Percentiles rank a stretch among this genome's conserved stretches.
These are phyloP conservation scores for Garra rufa DNA, from an alignment of 2,113 vertebrate genomes.

Conservation along the genomic window DNA sequence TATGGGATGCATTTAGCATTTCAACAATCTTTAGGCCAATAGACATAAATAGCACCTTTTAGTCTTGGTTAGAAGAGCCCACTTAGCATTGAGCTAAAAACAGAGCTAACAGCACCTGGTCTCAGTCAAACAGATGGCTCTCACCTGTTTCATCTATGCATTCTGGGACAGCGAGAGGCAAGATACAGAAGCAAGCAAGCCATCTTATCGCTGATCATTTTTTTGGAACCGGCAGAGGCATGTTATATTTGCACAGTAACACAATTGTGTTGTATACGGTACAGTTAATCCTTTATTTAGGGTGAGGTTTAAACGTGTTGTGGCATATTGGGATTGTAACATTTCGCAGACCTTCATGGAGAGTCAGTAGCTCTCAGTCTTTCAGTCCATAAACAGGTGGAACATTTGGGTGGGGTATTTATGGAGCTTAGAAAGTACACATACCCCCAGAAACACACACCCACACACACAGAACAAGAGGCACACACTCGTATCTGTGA, in stretches of 20 bases:
- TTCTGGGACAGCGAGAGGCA: conserved; percentile 23
- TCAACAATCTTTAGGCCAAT: not conserved
- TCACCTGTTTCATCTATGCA: conserved; percentile 52
- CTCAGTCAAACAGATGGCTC: conserved; percentile 67
- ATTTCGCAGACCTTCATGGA: not conserved
- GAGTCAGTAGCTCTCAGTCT: conserved; percentile 22
- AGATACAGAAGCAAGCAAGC: not conserved
- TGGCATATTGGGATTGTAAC: conserved; percentile 19
- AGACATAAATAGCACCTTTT: conserved; percentile 62
- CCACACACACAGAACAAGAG: not conserved
- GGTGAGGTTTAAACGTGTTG: conserved; percentile 41
- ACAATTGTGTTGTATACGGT: conserved; percentile 27
- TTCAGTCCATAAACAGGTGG: conserved; percentile 40
- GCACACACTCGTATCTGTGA: not conserved
- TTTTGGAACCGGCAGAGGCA: conserved; percentile 14
- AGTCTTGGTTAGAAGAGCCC: conserved; percentile 66
- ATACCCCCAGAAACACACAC: not conserved
- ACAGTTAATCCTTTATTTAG: conserved; percentile 45
- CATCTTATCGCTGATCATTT: not conserved
- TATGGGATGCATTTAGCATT: not conserved
- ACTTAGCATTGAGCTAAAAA: conserved; percentile 60
- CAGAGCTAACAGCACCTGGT: conserved; percentile 69
- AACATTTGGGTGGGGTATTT: conserved; percentile 65
- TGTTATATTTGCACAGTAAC: conserved; percentile 39
- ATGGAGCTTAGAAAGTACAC: conserved; percentile 27